phyloP scores from a whole-genome alignment of 2,888 invertebrate species.

The Pristionchus fissidentatus region DNA sequence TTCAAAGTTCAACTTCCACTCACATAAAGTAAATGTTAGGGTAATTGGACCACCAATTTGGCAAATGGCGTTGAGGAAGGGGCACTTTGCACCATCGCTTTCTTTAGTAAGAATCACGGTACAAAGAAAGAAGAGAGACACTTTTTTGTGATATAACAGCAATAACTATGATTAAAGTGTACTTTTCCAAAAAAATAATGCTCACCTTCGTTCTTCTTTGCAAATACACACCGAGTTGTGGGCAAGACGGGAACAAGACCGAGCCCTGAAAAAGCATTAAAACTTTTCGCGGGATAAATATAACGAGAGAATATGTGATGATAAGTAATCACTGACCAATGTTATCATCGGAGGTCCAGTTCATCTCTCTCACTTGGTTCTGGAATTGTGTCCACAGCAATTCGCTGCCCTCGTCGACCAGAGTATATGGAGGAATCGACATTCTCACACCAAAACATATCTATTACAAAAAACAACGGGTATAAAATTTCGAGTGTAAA shows the following conservation, averaged over 20 bases:
- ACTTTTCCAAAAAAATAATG: no score
- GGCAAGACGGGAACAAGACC: background rate
- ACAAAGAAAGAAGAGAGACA: background rate
- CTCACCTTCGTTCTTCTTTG: background rate
- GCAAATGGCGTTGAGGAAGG: no score
- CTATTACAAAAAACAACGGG: no score
- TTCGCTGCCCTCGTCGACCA: background rate
- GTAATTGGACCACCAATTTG: no score
- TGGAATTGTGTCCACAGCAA: background rate
- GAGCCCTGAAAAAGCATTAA: background rate
- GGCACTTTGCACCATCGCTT: no score
- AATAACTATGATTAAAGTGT: no score
- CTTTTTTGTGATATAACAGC: no score
- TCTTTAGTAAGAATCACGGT: background rate
- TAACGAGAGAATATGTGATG: background rate
- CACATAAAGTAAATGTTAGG: no score
- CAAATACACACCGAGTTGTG: background rate
- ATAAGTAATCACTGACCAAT: background rate
- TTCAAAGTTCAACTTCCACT: no score
- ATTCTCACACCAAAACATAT: no score
- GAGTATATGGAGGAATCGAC: background rate
- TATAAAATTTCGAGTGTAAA: no score
- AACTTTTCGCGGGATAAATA: no score
- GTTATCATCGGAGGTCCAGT: conserved; percentile 12
- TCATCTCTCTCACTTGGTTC: background rate